Conservation (phyloP, 2,797 vertebrate genomes). For the Anabacerthia variegaticeps region DNA sequence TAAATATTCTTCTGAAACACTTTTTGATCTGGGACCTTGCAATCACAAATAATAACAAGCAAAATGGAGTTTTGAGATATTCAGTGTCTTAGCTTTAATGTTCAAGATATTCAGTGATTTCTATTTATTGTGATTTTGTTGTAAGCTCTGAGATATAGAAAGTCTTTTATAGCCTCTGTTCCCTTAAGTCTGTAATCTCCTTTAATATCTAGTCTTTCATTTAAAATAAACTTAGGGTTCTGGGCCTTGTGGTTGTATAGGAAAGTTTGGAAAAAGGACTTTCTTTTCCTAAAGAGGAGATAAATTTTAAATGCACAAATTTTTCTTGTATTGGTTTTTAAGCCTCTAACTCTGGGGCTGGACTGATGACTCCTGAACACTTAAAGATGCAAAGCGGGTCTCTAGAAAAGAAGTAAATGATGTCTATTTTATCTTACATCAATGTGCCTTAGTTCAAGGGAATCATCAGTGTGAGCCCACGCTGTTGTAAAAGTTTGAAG, state of each 20-base stretch:
- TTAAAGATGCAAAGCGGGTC: not conserved
- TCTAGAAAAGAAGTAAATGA: not conserved
- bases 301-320: not conserved
- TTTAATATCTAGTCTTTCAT: not conserved
- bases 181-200: not conserved
- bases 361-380: not conserved
- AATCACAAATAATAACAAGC: not conserved
- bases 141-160: not conserved
- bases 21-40: not conserved
- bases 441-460: not conserved
- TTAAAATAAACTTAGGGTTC: not conserved
- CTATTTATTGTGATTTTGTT: not conserved
- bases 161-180: not conserved
- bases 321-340: not conserved
- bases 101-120: not conserved
- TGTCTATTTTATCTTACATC: not conserved
- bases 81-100: not conserved
- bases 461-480: not conserved
- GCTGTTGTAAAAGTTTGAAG: slow-evolving; percentile 5
- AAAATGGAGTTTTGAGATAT: not conserved
- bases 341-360: not conserved
- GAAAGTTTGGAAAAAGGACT: not conserved
- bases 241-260: not conserved
- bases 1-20: not conserved
- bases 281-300: not conserved